Conservation (phyloP, 2,888 invertebrate genomes). For the Megamerina dolium region DNA sequence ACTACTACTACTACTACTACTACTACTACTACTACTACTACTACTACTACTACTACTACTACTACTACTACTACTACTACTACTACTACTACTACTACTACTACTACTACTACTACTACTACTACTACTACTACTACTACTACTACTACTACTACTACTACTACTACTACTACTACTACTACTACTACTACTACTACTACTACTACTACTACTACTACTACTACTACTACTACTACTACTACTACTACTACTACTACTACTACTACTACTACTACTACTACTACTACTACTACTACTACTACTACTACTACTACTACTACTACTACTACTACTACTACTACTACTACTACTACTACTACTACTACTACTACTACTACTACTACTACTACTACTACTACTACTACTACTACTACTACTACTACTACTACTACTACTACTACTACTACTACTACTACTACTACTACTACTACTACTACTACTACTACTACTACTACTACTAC, state of each 20-base stretch:
- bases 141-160: conserved; percentile 1
- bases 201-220: conserved; percentile 1
- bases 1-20: background rate
- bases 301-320: background rate
- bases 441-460: background rate
- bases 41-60: background rate
- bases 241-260: conserved; percentile 1
- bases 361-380: background rate
- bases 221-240: conserved; percentile 1
- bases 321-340: too few relatives aligned
- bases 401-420: background rate
- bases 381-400: background rate
- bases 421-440: background rate
- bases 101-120: conserved; percentile 1
- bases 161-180: background rate
- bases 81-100: conserved; percentile 1
- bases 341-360: background rate
- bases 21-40: background rate
- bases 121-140: conserved; percentile 2
- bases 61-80: conserved; percentile 1
- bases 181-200: background rate
- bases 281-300: background rate
- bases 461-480: background rate
- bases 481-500: background rate
- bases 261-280: background rate